Percentiles rank a stretch among this genome's conserved stretches.
phyloP scores from a whole-genome alignment of 2,797 vertebrate species.

The Gouania willdenowi region DNA sequence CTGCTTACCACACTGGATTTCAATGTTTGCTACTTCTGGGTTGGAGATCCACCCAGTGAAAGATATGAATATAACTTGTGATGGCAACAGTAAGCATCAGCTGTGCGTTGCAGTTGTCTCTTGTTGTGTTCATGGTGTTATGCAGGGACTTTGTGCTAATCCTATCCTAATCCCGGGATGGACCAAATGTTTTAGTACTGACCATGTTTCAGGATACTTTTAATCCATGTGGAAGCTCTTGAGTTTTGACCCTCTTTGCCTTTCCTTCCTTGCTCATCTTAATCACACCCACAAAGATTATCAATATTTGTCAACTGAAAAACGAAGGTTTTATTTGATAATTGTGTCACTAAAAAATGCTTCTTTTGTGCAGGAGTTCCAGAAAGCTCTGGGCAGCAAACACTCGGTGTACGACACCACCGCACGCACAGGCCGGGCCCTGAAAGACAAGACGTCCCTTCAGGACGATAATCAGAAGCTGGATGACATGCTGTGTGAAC shows the following conservation, averaged over 20 bases:
- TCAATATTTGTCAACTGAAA: too few species aligned
- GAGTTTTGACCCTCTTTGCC: slow-evolving; percentile 59
- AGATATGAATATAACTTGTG: slow-evolving; percentile 26
- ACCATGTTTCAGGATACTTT: slow-evolving; percentile 60
- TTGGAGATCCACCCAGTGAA: slow-evolving; percentile 12
- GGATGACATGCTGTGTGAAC: slow-evolving; percentile 94
- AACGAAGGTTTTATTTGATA: slow-evolving; percentile 18
- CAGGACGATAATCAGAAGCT: slow-evolving; percentile 93
- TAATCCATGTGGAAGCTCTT: slow-evolving; percentile 56
- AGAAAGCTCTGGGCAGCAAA: slow-evolving; percentile 93
- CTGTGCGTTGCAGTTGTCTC: slow-evolving; percentile 2
- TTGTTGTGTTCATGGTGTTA: slow-evolving; percentile 25
- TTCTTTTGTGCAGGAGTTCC: slow-evolving; percentile 83
- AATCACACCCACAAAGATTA: slow-evolving; percentile 25
- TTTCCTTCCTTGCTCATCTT: slow-evolving; percentile 16
- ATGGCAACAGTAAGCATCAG: slow-evolving; percentile 21
- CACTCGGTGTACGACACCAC: slow-evolving; percentile 97
- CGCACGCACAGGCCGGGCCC: slow-evolving; percentile 86
- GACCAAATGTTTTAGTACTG: slow-evolving; percentile 52
- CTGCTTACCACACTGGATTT: slow-evolving; percentile 10
- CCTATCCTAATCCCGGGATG: slow-evolving; percentile 60
- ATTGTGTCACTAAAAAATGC: background rate
- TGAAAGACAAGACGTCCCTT: slow-evolving; percentile 92
- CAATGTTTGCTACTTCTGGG: background rate
- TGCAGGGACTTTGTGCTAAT: slow-evolving; percentile 57